phyloP scores from a whole-genome alignment of 2,113 vertebrate genomes.

The Cathartes aura region DNA sequence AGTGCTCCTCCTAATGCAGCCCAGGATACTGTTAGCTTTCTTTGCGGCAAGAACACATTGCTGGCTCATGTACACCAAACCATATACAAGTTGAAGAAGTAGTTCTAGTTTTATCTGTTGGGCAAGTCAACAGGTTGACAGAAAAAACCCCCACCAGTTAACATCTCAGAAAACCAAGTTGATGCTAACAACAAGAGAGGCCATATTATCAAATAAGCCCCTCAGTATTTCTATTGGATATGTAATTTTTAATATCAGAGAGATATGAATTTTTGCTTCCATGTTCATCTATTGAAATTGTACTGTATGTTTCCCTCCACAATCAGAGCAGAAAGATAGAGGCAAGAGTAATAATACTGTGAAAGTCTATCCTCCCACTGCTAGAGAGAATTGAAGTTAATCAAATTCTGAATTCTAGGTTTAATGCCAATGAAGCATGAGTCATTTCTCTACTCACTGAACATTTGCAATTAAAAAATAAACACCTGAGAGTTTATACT shows the following conservation, averaged over 20 bases:
- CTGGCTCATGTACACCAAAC: not conserved
- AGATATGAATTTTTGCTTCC: not conserved
- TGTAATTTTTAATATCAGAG: not conserved
- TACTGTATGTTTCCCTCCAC: not conserved
- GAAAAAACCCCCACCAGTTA: not conserved
- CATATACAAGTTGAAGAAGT: not conserved
- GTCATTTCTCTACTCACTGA: not conserved
- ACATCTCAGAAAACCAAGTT: not conserved
- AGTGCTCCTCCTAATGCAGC: not conserved
- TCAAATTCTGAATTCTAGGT: not conserved
- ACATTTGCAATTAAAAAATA: not conserved
- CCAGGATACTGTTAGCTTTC: not conserved
- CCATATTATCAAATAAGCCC: not conserved
- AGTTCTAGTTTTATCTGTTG: not conserved
- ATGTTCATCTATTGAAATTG: not conserved
- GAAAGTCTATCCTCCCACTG: not conserved
- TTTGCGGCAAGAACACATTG: not conserved
- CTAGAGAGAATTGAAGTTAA: not conserved
- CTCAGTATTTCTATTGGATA: not conserved
- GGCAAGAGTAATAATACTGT: not conserved
- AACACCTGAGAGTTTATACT: not conserved
- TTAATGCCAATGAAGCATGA: not conserved
- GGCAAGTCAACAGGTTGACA: not conserved
- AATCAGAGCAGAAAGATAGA: not conserved
- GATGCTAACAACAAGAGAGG: not conserved